Conservation (phyloP, 2,797 vertebrate genomes). For the Ammospiza maritima region DNA sequence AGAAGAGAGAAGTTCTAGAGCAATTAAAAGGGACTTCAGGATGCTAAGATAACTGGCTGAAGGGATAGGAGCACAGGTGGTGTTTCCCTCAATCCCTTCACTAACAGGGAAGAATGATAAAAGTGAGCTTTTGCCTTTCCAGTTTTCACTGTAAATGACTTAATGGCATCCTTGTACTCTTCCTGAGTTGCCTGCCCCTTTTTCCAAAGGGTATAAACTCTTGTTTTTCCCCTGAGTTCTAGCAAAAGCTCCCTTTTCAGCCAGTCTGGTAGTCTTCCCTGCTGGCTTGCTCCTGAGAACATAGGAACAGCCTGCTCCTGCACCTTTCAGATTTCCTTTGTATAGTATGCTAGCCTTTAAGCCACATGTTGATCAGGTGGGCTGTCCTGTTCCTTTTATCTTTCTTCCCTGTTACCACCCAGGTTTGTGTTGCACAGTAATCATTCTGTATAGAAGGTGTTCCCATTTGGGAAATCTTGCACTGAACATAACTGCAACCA, state of each 20-base stretch:
- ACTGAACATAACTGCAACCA: rapidly evolving
- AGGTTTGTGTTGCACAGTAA: neutral
- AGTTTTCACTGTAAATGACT: neutral
- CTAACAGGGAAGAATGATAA: neutral
- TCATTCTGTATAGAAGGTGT: neutral
- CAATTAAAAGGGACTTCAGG: neutral
- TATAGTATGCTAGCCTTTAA: neutral
- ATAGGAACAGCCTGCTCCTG: neutral
- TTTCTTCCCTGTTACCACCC: neutral
- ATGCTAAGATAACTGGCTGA: neutral
- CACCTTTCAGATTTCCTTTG: neutral
- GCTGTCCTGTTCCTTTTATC: neutral
- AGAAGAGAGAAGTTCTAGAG: neutral
- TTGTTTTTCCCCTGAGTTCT: neutral
- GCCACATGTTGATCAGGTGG: neutral
- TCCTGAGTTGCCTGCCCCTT: neutral
- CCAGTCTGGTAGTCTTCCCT: neutral
- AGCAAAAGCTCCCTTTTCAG: neutral
- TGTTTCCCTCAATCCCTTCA: neutral
- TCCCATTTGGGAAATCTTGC: neutral
- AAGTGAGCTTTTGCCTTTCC: neutral
- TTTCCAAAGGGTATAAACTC: neutral
- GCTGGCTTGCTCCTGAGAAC: neutral
- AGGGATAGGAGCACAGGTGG: neutral
- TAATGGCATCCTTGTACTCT: neutral